Evolutionary conservation across 2,888 invertebrate species (phyloP).

Genomic region (Hipparchia semele): DNA sequence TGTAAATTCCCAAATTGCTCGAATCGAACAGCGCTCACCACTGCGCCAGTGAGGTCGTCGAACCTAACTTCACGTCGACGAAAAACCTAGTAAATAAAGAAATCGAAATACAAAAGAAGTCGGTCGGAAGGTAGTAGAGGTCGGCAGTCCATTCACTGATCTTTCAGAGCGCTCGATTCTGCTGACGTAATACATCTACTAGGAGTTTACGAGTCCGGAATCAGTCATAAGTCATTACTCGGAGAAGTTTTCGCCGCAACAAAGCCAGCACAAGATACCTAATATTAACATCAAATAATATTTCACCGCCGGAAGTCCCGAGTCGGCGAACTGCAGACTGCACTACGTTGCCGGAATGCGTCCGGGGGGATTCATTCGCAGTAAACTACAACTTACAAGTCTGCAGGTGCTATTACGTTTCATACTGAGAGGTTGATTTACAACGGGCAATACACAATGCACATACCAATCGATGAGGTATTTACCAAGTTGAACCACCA

Average conservation of each 20-base stretch:
- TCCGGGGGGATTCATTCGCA: conserved; percentile 1
- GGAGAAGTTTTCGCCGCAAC: background rate
- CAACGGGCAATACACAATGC: background rate
- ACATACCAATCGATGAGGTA: background rate
- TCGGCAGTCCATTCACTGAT: too few relatives aligned
- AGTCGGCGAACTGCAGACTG: conserved; percentile 1
- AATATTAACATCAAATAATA: background rate
- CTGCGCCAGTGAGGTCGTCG: too few relatives aligned
- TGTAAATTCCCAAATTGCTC: too few relatives aligned
- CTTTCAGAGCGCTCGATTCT: too few relatives aligned
- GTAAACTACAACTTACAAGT: conserved; percentile 1
- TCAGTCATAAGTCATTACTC: background rate
- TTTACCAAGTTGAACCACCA: background rate
- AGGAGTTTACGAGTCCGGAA: background rate
- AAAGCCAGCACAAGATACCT: background rate
- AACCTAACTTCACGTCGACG: too few relatives aligned
- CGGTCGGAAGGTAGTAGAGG: too few relatives aligned
- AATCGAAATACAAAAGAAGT: too few relatives aligned
- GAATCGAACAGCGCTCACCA: too few relatives aligned
- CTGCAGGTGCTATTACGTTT: conserved; percentile 6
- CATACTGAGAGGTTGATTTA: conserved; percentile 4
- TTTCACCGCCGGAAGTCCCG: background rate
- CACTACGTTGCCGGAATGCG: background rate
- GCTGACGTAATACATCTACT: too few relatives aligned
- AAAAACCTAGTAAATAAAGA: too few relatives aligned